phyloP scores from a whole-genome alignment of 2,113 vertebrate genomes.

The Antechinus flavipes region DNA sequence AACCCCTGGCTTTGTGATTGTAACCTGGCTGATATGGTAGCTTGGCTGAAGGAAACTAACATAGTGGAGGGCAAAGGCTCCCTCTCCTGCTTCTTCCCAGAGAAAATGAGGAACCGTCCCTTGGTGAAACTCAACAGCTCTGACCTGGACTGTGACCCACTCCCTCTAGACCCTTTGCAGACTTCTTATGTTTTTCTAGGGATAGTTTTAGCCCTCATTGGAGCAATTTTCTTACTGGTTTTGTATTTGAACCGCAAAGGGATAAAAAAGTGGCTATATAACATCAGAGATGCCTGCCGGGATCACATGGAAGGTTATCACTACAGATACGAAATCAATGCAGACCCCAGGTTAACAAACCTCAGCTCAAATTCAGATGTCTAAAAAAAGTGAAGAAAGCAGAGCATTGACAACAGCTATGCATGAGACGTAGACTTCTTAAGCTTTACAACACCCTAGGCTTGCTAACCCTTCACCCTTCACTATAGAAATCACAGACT shows the following conservation, averaged over 20 bases:
- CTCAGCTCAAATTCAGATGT: slow-evolving; percentile 97
- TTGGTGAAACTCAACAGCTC: slow-evolving; percentile 86
- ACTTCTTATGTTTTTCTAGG: slow-evolving; percentile 97
- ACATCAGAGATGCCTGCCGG: slow-evolving; percentile 97
- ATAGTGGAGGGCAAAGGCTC: slow-evolving; percentile 81
- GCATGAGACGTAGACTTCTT: slow-evolving; percentile 90
- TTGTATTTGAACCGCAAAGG: slow-evolving; percentile 98
- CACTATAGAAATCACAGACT: slow-evolving; percentile 61
- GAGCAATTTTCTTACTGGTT: slow-evolving; percentile 97
- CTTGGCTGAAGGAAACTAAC: slow-evolving; percentile 90
- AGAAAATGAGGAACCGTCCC: slow-evolving; percentile 79
- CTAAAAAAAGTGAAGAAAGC: slow-evolving; percentile 69
- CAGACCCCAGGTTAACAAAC: slow-evolving; percentile 95
- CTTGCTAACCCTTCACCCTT: slow-evolving; percentile 74
- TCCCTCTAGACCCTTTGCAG: slow-evolving; percentile 86
- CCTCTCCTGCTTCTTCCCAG: slow-evolving; percentile 88
- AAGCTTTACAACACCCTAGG: slow-evolving; percentile 71
- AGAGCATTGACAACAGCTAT: slow-evolving; percentile 78
- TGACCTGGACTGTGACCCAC: slow-evolving; percentile 85
- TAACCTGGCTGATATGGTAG: slow-evolving; percentile 84
- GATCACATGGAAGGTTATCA: slow-evolving; percentile 99
- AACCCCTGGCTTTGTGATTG: slow-evolving; percentile 96
- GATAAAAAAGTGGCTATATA: slow-evolving; percentile 99
- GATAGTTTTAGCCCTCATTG: slow-evolving; percentile 96
- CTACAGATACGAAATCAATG: slow-evolving; percentile 98